Evolutionary conservation across 2,113 vertebrate species (phyloP).

Genomic region (Lethenteron reissneri): DNA sequence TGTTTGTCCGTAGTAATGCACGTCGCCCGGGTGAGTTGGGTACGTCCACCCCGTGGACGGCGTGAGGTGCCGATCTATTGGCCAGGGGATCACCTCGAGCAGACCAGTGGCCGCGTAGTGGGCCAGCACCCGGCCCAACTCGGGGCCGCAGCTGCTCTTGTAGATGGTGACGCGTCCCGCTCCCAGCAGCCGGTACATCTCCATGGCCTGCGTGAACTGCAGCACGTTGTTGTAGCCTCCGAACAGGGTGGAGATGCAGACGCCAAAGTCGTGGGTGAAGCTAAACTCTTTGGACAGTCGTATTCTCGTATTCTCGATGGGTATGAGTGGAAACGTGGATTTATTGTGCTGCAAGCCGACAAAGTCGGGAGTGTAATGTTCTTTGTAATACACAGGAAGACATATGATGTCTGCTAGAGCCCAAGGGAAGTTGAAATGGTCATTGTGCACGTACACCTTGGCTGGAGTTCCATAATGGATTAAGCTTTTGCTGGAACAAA

Average conservation of each 20-base stretch:
- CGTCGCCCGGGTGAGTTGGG: conserved; percentile 12
- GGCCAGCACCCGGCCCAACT: conserved; percentile 25
- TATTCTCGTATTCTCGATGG: too few relatives aligned
- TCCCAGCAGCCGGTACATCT: conserved; percentile 41
- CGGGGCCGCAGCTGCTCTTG: conserved; percentile 31
- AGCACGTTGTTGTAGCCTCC: conserved; percentile 33
- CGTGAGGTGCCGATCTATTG: conserved; percentile 22
- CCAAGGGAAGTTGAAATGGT: too few relatives aligned
- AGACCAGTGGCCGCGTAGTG: conserved; percentile 26
- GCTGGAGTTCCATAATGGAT: too few relatives aligned
- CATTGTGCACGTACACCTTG: too few relatives aligned
- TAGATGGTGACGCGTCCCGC: conserved; percentile 31
- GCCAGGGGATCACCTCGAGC: conserved; percentile 32
- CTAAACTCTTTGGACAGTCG: background rate
- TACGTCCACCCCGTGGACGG: conserved; percentile 24
- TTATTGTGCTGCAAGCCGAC: too few relatives aligned
- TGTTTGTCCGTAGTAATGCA: conserved; percentile 28
- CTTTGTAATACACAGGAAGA: too few relatives aligned
- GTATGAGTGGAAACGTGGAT: too few relatives aligned
- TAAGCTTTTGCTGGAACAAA: too few relatives aligned
- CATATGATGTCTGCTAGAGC: too few relatives aligned
- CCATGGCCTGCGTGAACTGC: conserved; percentile 32
- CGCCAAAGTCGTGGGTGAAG: conserved; percentile 25
- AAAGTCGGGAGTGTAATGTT: too few relatives aligned
- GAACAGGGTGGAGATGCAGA: conserved; percentile 39